Conservation (phyloP, 2,113 vertebrate species). For the Pseudorasbora parva region DNA sequence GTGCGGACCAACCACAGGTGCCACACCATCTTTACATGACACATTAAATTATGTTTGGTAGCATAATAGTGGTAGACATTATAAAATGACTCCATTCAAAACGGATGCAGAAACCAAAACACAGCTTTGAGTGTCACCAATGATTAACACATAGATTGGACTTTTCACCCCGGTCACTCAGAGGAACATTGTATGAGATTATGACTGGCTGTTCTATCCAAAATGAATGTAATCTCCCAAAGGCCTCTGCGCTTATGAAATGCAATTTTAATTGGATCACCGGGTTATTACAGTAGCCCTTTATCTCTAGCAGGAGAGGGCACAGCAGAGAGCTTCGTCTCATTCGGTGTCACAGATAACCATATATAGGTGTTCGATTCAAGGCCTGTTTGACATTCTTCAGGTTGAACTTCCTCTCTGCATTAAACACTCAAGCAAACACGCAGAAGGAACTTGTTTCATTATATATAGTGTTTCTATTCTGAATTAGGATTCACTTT, state of each 20-base stretch:
- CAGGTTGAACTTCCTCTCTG: neutral
- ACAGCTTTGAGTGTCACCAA: slow-evolving; percentile 3
- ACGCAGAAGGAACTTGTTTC: neutral
- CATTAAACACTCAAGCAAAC: neutral
- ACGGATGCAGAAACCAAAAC: neutral
- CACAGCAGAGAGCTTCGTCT: slow-evolving; percentile 20
- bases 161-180: slow-evolving; percentile 45
- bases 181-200: slow-evolving; percentile 39
- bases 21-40: neutral
- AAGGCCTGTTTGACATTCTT: slow-evolving; percentile 8
- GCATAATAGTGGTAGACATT: neutral
- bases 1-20: neutral
- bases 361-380: slow-evolving; percentile 18
- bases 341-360: slow-evolving; percentile 18
- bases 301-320: slow-evolving; percentile 17
- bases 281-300: slow-evolving; percentile 35
- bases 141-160: slow-evolving; percentile 50
- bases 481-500: neutral
- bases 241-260: slow-evolving; percentile 45
- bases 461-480: neutral
- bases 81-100: slow-evolving; percentile 6
- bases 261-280: slow-evolving; percentile 52
- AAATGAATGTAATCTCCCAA: slow-evolving; percentile 50
- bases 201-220: slow-evolving; percentile 32
- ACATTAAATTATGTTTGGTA: neutral